These are phyloP conservation scores for Aselliscus stoliczkanus DNA, from an alignment of 2,797 vertebrate genomes.

Conservation along the genomic window DNA sequence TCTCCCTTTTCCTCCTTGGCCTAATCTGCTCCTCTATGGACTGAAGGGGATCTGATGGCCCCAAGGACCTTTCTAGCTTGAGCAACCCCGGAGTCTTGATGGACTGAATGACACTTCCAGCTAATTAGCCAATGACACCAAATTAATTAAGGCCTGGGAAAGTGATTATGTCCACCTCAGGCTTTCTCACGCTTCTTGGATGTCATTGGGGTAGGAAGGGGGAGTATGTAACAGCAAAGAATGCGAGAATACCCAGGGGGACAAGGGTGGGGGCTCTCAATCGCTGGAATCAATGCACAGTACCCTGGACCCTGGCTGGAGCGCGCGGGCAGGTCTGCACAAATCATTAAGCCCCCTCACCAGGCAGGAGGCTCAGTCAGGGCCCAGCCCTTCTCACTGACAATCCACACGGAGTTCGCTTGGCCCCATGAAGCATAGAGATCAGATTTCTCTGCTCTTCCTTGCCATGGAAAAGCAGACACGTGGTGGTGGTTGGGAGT, in stretches of 20 bases:
- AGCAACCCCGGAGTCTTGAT: background rate
- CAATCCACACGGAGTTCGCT: background rate
- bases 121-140: background rate
- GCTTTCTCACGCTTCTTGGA: constrained; percentile 28
- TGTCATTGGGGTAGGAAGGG: background rate
- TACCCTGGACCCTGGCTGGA: background rate
- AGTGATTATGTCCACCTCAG: background rate
- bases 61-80: background rate
- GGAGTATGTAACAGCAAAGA: background rate
- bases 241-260: background rate
- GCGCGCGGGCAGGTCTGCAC: background rate
- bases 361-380: background rate
- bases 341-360: constrained; percentile 40
- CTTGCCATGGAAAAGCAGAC: background rate
- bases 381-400: background rate
- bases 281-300: background rate
- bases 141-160: constrained; percentile 22
- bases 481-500: background rate
- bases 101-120: background rate
- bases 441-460: constrained; percentile 19
- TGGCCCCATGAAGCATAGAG: background rate
- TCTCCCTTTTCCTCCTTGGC: background rate
- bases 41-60: background rate
- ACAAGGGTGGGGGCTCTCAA: background rate
- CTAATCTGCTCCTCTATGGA: background rate